Conservation (phyloP, 2,113 vertebrate genomes). For the Myotis lucifugus region DNA sequence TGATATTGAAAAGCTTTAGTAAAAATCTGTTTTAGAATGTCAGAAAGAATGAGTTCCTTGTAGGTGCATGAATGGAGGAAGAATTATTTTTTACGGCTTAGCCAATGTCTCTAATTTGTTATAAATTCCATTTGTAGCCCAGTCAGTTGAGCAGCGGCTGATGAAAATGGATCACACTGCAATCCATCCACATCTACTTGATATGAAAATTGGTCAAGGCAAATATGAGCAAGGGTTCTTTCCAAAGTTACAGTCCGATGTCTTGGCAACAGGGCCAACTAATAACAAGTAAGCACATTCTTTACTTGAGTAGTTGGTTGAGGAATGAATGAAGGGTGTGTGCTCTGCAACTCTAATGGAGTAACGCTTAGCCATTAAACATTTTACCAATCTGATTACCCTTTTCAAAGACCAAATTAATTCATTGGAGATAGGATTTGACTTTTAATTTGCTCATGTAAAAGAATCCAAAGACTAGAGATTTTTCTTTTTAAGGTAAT, state of each 20-base stretch:
- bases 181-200: conserved; percentile 96
- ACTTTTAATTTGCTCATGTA: conserved; percentile 11
- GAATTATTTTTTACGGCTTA: conserved; percentile 23
- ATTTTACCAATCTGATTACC: neutral
- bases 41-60: conserved; percentile 28
- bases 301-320: neutral
- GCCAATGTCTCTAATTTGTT: conserved; percentile 62
- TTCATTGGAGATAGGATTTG: neutral
- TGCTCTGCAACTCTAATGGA: neutral
- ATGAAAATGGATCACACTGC: conserved; percentile 97
- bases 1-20: conserved; percentile 55
- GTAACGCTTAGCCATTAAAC: neutral
- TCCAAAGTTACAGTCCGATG: conserved; percentile 95
- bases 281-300: conserved; percentile 93
- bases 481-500: neutral
- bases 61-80: conserved; percentile 24
- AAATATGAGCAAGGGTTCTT: conserved; percentile 97
- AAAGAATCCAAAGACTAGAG: neutral
- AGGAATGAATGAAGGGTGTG: neutral
- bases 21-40: conserved; percentile 38
- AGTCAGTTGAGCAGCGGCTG: conserved; percentile 92
- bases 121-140: conserved; percentile 86
- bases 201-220: conserved; percentile 99
- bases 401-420: neutral
- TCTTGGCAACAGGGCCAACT: conserved; percentile 91